A percentile compares a stretch with the other conserved stretches of the same genome.
Conservation (phyloP, 2,113 vertebrate species). For the Ivindomyrus marchei region DNA sequence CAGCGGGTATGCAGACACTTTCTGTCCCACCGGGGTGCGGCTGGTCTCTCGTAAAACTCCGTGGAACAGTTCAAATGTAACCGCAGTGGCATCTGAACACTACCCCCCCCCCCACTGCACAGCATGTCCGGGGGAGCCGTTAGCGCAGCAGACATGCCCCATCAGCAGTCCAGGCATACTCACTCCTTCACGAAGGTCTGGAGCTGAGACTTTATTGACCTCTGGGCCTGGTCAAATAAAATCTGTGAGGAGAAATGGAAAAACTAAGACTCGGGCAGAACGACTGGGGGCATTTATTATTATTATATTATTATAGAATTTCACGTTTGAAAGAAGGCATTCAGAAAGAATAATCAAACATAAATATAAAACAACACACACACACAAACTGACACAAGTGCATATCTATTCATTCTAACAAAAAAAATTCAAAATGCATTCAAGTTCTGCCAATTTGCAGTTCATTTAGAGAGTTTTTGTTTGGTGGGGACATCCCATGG, state of each 20-base stretch:
- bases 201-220: conserved; percentile 95
- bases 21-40: neutral
- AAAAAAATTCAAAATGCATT: neutral
- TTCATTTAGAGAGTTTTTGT: neutral
- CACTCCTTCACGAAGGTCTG: conserved; percentile 97
- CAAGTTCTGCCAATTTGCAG: neutral
- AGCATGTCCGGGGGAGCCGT: neutral
- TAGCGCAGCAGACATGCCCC: neutral
- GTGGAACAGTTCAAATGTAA: neutral
- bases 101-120: neutral
- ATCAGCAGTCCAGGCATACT: conserved; percentile 59
- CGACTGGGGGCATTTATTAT: neutral
- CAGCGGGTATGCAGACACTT: neutral
- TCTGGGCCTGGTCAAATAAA: conserved; percentile 95
- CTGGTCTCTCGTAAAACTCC: neutral
- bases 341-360: neutral
- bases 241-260: conserved; percentile 66
- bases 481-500: neutral
- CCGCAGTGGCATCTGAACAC: neutral
- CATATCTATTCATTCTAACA: neutral
- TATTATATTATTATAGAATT: neutral
- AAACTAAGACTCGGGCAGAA: neutral
- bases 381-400: neutral
- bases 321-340: neutral
- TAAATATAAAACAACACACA: neutral